phyloP scores from a whole-genome alignment of 2,113 vertebrate genomes.

The Paramisgurnus dabryanus region DNA sequence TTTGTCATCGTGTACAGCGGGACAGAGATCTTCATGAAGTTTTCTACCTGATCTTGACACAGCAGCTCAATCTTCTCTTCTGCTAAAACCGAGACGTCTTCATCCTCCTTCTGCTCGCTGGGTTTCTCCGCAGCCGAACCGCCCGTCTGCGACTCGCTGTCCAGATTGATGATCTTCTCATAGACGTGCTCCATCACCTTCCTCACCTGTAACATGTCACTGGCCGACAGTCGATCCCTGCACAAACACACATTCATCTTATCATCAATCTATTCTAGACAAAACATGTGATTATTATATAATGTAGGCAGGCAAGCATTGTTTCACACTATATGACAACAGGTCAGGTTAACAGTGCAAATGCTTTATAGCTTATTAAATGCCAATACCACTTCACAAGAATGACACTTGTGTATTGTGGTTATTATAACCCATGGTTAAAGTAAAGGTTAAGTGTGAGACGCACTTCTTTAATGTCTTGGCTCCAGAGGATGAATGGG shows the following conservation, averaged over 20 bases:
- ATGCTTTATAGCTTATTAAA: no score
- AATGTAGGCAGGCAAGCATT: no score
- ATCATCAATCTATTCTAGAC: background rate
- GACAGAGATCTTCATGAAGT: background rate
- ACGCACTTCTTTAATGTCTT: conserved; percentile 96
- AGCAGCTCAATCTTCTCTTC: conserved; percentile 97
- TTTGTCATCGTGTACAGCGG: background rate
- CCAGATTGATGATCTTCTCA: conserved; percentile 96
- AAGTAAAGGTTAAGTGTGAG: no score
- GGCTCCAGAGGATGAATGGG: conserved; percentile 94
- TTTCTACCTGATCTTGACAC: conserved; percentile 94
- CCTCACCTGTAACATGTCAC: conserved; percentile 96
- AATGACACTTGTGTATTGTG: no score
- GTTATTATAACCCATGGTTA: no score
- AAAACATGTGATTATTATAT: no score
- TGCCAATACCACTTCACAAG: no score
- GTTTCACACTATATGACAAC: no score
- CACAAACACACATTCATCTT: background rate
- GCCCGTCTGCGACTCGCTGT: conserved; percentile 94
- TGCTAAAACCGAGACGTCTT: conserved; percentile 91
- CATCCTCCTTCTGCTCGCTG: conserved; percentile 93
- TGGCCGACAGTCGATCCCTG: conserved; percentile 94
- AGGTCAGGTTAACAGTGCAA: no score
- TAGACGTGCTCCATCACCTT: conserved; percentile 98
- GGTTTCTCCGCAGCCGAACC: conserved; percentile 94